phyloP scores from a whole-genome alignment of 2,113 vertebrate genomes.

The Oxyura jamaicensis region DNA sequence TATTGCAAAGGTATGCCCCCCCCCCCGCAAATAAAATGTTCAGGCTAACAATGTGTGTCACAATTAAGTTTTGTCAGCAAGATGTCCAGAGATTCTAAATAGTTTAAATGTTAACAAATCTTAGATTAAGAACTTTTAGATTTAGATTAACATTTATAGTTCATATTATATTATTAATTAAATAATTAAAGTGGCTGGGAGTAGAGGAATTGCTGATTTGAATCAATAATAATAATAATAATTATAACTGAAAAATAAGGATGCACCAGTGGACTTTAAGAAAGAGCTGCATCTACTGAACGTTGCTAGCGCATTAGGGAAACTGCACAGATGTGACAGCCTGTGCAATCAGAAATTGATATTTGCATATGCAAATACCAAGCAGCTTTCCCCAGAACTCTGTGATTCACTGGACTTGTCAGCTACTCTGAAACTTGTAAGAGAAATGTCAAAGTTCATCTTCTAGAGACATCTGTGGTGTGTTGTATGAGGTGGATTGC shows the following conservation, averaged over 20 bases:
- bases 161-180: background rate
- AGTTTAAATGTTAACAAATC: background rate
- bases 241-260: background rate
- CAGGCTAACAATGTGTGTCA: background rate
- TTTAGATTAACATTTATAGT: background rate
- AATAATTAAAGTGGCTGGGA: background rate
- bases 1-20: background rate
- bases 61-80: background rate
- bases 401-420: background rate
- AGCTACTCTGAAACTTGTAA: background rate
- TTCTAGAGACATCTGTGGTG: background rate
- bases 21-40: background rate
- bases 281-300: background rate
- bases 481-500: background rate
- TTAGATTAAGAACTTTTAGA: background rate
- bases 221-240: background rate
- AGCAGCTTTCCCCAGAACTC: background rate
- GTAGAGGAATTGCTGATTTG: background rate
- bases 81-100: background rate
- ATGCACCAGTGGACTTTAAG: background rate
- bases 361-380: background rate
- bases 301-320: background rate
- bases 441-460: background rate
- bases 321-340: background rate
- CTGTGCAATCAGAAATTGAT: background rate